Conservation (phyloP, 2,888 invertebrate genomes). For the Plagiodera versicolora region DNA sequence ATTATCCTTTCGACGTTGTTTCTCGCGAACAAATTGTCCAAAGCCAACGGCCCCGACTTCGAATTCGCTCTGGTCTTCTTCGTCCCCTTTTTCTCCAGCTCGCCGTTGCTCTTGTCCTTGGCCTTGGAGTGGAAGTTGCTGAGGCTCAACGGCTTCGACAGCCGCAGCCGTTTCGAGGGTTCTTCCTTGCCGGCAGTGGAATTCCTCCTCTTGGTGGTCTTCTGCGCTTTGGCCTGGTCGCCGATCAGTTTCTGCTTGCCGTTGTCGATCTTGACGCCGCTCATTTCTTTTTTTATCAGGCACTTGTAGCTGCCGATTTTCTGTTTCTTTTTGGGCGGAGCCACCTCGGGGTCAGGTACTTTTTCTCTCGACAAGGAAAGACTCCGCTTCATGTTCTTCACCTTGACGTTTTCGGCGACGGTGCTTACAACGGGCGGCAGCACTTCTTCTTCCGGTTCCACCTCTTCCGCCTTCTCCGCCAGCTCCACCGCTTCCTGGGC, state of each 20-base stretch:
- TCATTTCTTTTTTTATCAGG: slow-evolving; percentile 57
- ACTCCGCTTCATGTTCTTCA: slow-evolving; percentile 58
- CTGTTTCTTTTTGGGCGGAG: slow-evolving; percentile 40
- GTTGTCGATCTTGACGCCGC: slow-evolving; percentile 52
- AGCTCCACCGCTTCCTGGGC: neutral
- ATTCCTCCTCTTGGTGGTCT: slow-evolving; percentile 57
- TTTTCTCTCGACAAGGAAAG: slow-evolving; percentile 48
- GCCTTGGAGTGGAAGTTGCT: slow-evolving; percentile 39
- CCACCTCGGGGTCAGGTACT: slow-evolving; percentile 34
- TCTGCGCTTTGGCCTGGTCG: slow-evolving; percentile 50
- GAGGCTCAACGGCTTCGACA: slow-evolving; percentile 46
- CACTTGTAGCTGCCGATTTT: slow-evolving; percentile 53
- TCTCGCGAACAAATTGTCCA: slow-evolving; percentile 62
- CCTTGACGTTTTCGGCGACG: slow-evolving; percentile 54
- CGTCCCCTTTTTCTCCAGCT: slow-evolving; percentile 39
- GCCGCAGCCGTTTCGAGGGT: slow-evolving; percentile 34
- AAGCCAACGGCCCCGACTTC: slow-evolving; percentile 49
- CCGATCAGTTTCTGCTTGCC: slow-evolving; percentile 56
- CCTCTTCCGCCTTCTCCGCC: neutral
- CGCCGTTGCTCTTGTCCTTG: slow-evolving; percentile 36
- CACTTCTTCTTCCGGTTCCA: slow-evolving; percentile 28
- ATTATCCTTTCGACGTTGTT: slow-evolving; percentile 62
- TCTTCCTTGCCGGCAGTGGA: slow-evolving; percentile 35
- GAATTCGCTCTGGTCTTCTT: slow-evolving; percentile 23
- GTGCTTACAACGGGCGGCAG: slow-evolving; percentile 49